Evolutionary conservation across 2,113 vertebrate genomes (phyloP), one percentile per base, ranked within the genome.

Genomic region (Psilopogon haemacephalus): DNA sequence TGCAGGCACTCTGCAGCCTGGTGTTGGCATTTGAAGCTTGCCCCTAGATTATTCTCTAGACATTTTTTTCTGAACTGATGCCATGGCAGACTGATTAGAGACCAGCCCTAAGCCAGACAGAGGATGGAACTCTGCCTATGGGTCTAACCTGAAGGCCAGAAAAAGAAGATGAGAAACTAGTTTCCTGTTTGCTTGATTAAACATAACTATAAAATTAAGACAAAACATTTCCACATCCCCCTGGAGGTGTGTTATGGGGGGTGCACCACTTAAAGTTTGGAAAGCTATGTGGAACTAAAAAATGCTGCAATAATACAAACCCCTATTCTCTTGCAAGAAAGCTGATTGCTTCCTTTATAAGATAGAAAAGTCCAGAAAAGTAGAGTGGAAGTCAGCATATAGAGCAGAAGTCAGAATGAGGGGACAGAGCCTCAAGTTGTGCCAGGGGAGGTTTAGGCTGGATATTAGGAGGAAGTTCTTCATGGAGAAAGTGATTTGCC

Each of bases 121-220:
- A 76, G 27, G 32, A 84, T 72, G 77, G 37, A 40, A 69, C 48
- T 75, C 32, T 54, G 78, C 59, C 86, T 85, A 2, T 58, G 46
- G 71, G 81, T 76, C 81, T 87, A 59, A 85, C 86, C 84, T 52
- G 38, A 80, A 75, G 75, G 75, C 27, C 65, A 77, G 38, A 91
- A 91, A 94, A 92, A 17, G 24, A 65, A 92, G 78, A 76, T 73
- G 42, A 89, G 70, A 79, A 93, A 72, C 32, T 70, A 59, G 19
- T 77, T 95, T 94, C 75, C 55, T 91, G 64, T 67, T 91, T 77
- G 38, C 35, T 56, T 94, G 87, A 65, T 94, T 89, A 89, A 92
- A 80, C 55, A 28, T 18, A 56, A 20, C 75, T 64, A 16, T 54
- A 85, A 92, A 70, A 74, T 88, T n/a, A 85, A 79, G 86, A 87